These are phyloP conservation scores for Operophtera brumata DNA, from an alignment of 2,888 invertebrate genomes.

Conservation along the genomic window DNA sequence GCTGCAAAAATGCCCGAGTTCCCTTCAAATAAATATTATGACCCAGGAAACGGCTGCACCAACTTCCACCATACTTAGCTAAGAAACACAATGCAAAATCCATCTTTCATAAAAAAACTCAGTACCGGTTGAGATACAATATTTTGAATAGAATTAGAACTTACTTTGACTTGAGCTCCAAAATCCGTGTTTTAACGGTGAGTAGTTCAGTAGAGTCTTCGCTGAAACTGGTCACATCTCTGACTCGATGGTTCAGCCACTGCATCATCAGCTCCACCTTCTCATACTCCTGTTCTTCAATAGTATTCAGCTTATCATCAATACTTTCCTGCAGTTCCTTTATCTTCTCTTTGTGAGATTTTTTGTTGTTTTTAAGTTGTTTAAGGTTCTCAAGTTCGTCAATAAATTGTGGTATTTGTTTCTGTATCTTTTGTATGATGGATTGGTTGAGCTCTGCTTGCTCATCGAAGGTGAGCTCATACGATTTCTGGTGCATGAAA, in stretches of 20 bases:
- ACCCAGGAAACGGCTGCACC: too few species aligned
- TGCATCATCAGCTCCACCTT: slow-evolving; percentile 70
- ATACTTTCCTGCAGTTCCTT: slow-evolving; percentile 58
- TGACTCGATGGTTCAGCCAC: slow-evolving; percentile 66
- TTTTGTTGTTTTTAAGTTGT: slow-evolving; percentile 37
- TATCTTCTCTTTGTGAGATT: slow-evolving; percentile 47
- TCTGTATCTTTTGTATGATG: slow-evolving; percentile 61
- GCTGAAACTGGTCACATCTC: slow-evolving; percentile 57
- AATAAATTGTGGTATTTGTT: slow-evolving; percentile 56
- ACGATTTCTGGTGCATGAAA: slow-evolving; percentile 58
- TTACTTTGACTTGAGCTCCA: slow-evolving; percentile 74
- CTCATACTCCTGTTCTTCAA: slow-evolving; percentile 67
- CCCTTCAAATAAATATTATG: too few species aligned
- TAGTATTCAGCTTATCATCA: slow-evolving; percentile 58
- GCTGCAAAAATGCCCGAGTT: too few species aligned
- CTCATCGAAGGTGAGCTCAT: slow-evolving; percentile 67
- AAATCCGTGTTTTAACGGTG: slow-evolving; percentile 61
- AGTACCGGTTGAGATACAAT: too few species aligned
- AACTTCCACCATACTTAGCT: too few species aligned
- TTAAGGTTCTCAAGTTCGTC: slow-evolving; percentile 56
- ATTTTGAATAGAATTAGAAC: too few species aligned
- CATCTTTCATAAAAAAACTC: too few species aligned
- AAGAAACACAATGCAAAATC: too few species aligned
- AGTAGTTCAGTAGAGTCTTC: slow-evolving; percentile 60
- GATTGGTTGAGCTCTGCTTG: slow-evolving; percentile 69